A percentile compares a stretch with the other conserved stretches of the same genome.
Conservation (phyloP, 2,797 vertebrate genomes). For the Alca torda region DNA sequence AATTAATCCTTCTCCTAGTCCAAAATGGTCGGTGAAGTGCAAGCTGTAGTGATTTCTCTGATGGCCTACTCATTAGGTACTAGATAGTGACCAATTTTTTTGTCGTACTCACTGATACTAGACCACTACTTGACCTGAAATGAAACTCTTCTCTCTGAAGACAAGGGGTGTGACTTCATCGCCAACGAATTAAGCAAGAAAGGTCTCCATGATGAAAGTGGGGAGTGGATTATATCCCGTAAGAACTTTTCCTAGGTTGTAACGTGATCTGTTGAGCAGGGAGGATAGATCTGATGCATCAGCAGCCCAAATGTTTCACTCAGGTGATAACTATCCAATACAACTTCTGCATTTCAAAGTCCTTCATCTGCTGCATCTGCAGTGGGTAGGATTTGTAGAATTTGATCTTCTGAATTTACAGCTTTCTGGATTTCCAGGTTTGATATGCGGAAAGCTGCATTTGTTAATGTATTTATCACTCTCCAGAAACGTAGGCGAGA, state of each 20-base stretch:
- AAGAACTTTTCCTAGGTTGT: neutral
- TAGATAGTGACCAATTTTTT: neutral
- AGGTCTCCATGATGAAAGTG: neutral
- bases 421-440: neutral
- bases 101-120: neutral
- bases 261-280: neutral
- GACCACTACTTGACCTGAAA: neutral
- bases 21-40: neutral
- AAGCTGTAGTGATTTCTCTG: neutral
- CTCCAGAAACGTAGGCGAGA: neutral
- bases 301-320: neutral
- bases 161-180: neutral
- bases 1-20: conserved; percentile 5
- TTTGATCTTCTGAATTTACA: neutral
- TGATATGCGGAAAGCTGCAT: neutral
- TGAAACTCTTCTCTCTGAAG: neutral
- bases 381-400: neutral
- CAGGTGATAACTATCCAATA: neutral
- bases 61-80: neutral
- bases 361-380: neutral
- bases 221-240: neutral
- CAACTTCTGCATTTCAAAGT: neutral
- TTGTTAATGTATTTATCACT: neutral
- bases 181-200: neutral
- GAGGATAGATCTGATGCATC: neutral